phyloP scores from a whole-genome alignment of 2,113 vertebrate genomes.

The Sylvilagus bachmani region DNA sequence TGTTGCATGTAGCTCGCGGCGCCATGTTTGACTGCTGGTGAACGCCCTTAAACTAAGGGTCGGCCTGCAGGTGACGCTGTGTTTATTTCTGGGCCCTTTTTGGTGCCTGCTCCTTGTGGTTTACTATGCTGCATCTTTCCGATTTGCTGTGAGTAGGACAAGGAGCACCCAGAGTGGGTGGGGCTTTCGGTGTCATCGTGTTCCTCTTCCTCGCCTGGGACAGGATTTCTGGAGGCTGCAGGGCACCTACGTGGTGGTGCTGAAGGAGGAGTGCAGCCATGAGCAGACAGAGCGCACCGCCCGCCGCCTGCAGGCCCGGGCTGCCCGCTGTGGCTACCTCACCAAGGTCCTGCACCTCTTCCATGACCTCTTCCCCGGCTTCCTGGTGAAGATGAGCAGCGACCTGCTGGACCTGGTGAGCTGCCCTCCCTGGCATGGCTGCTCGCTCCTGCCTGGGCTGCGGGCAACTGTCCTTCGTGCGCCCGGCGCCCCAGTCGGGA shows the following conservation, averaged over 20 bases:
- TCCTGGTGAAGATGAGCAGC: slow-evolving; percentile 88
- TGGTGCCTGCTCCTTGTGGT: neutral
- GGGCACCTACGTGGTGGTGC: slow-evolving; percentile 91
- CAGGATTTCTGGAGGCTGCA: slow-evolving; percentile 92
- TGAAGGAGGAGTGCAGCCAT: slow-evolving; percentile 85
- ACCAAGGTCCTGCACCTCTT: slow-evolving; percentile 89
- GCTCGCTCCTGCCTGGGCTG: neutral
- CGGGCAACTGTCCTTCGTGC: neutral
- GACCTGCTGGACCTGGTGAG: slow-evolving; percentile 91
- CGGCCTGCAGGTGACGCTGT: neutral
- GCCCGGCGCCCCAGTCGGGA: neutral
- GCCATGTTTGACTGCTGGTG: neutral
- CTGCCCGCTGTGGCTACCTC: slow-evolving; percentile 87
- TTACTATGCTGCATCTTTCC: neutral
- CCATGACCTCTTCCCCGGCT: slow-evolving; percentile 89
- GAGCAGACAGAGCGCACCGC: slow-evolving; percentile 86
- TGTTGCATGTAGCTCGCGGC: rapidly evolving
- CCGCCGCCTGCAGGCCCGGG: slow-evolving; percentile 86
- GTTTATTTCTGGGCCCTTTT: neutral
- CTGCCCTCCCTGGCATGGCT: rapidly evolving
- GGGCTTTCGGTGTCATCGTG: neutral
- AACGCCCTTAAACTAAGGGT: neutral
- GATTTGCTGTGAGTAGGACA: neutral
- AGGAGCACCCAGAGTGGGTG: too few species aligned
- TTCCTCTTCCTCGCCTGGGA: neutral